Percentiles rank a stretch among this genome's conserved stretches.
Conservation (phyloP, 53 echinoderm and acorn worm genomes). For the Arbacia lixula region DNA sequence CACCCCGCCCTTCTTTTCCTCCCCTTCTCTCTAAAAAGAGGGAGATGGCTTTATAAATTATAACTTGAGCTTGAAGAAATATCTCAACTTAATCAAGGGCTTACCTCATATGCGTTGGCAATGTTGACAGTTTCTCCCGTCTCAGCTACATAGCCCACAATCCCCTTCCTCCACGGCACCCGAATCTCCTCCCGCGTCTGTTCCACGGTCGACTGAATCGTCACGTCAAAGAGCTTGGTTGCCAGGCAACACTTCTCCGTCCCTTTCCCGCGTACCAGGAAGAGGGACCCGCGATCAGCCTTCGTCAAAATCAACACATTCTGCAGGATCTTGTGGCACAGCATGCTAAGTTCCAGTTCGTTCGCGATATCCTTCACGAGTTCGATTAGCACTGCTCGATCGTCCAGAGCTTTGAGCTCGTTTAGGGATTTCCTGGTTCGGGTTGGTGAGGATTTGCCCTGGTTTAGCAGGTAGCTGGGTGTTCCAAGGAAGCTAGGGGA, state of each 20-base stretch:
- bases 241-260: constrained; percentile 91
- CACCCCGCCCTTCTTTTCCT: no score
- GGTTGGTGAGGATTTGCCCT: constrained; percentile 87
- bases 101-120: constrained; percentile 99
- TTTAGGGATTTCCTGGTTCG: constrained; percentile 91
- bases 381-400: constrained; percentile 93
- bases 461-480: constrained; percentile 73
- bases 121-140: constrained; percentile 98
- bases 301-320: constrained; percentile 93
- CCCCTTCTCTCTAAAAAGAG: no score
- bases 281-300: constrained; percentile 94
- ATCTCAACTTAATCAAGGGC: no score
- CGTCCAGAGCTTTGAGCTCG: constrained; percentile 91
- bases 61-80: background rate
- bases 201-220: constrained; percentile 93
- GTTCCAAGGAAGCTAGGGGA: constrained; percentile 94
- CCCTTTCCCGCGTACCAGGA: constrained; percentile 94
- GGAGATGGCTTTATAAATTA: background rate
- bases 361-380: constrained; percentile 98
- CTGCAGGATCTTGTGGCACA: constrained; percentile 98
- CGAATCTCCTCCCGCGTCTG: constrained; percentile 88
- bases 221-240: constrained; percentile 95
- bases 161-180: constrained; percentile 95
- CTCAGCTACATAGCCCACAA: constrained; percentile 98
- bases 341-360: constrained; percentile 88